phyloP scores from a whole-genome alignment of 2,113 vertebrate species.

The Barbus barbus region DNA sequence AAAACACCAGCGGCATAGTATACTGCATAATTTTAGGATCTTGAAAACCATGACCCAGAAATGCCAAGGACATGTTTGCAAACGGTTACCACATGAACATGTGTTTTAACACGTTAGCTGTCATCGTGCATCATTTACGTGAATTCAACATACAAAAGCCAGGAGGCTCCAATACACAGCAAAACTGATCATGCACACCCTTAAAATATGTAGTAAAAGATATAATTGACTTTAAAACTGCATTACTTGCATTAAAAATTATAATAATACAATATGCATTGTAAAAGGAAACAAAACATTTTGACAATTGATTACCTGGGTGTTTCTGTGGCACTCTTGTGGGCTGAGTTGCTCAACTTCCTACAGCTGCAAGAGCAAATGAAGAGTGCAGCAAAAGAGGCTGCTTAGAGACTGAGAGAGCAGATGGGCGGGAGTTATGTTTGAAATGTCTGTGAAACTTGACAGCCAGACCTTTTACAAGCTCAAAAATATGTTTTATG shows the following conservation, averaged over 20 bases:
- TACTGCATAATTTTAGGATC: neutral
- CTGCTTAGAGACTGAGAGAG: constrained; percentile 39
- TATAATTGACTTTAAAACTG: neutral
- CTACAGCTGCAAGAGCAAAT: constrained; percentile 42
- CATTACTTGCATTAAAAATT: neutral
- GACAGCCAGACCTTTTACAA: neutral
- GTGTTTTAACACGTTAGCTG: neutral
- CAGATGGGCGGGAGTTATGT: neutral
- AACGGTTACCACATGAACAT: neutral
- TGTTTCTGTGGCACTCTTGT: neutral
- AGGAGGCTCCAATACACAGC: neutral
- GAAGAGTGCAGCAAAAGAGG: neutral
- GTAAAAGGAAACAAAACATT: neutral
- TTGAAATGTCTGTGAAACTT: neutral
- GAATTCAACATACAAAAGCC: neutral
- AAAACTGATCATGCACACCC: neutral
- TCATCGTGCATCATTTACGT: neutral
- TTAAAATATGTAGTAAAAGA: neutral
- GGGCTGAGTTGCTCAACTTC: constrained; percentile 20
- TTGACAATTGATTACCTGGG: constrained; percentile 26
- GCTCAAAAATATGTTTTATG: neutral
- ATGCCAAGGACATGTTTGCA: neutral
- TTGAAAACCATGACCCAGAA: neutral
- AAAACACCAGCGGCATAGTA: neutral
- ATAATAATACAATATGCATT: neutral